Base-by-base conservation (phyloP, 2,888 invertebrate species). In the Plagodis pulveraria region DNA sequence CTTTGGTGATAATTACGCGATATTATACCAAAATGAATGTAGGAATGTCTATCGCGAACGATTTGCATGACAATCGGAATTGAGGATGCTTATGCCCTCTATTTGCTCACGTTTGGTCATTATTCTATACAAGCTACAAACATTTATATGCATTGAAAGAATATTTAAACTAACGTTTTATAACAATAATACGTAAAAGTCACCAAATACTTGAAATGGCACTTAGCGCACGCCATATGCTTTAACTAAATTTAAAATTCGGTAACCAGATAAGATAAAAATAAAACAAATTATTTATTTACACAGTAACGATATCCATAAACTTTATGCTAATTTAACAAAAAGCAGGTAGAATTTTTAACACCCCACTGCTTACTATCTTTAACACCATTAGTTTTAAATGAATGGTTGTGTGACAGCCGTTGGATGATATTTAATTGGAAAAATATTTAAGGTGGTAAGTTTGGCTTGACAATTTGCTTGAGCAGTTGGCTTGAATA, bases 1-100 rank as follows among this genome's bases (percentile, higher is more conserved):
- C 74, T 72, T 76, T 65, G 76, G 78, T 81, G 80, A 84, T 83
- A 83, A 86, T 88, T 86, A 83, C 74, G 68, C 73, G 71, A 71
- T 74, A 73, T 81, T 80, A 80, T 74, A 76, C 78, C 22, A 4
- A 71, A 72, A 70, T 53, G 52, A 57, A 51, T 52, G 44, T 55
- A 35, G 48, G 60, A 33, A 52, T 52, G 51, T 52, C 55, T 60
- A 49, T 52, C 42, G 50, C 38, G 41, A 35, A 22, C 12, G 2
- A 59, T 59, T 59, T 34, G 50, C 58, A 59, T 59, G 32, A 59
- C 58, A 59, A 59, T 50, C 22, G 50, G 46, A 54, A 54, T 50
- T 41, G 53, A 58, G 53, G 49, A 53, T 45, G 58, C 41, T 49
- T 40, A 40, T 44, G 44, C 41, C 9, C 41, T 35, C 9, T 40